phyloP scores from a whole-genome alignment of 1,140 invertebrate genomes.

The Ladona fulva region DNA sequence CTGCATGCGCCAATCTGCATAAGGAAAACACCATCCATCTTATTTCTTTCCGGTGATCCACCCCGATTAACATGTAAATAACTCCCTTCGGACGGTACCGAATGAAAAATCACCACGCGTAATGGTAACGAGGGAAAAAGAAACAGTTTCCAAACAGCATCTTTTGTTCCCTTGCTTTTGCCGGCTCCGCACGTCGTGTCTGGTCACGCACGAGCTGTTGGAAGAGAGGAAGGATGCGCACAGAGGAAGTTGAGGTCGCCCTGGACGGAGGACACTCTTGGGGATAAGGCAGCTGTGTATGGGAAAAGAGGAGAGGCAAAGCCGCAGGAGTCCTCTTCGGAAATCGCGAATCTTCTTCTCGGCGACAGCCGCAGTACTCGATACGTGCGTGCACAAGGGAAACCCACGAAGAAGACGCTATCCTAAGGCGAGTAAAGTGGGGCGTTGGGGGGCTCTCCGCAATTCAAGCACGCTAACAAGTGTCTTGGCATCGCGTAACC shows the following conservation, averaged over 20 bases:
- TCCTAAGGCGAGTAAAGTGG: background rate
- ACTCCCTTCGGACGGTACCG: too few species aligned
- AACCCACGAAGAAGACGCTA: background rate
- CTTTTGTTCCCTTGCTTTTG: too few species aligned
- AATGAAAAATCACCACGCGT: too few species aligned
- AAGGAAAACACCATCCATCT: too few species aligned
- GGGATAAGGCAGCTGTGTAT: background rate
- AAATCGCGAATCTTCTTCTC: background rate
- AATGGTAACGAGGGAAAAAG: too few species aligned
- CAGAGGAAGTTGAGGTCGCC: background rate
- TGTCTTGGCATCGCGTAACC: background rate
- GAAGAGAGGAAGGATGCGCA: too few species aligned
- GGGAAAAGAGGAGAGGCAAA: background rate
- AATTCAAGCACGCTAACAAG: background rate
- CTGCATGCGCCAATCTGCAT: too few species aligned
- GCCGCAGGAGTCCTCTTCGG: background rate
- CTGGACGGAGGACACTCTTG: background rate
- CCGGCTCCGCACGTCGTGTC: too few species aligned
- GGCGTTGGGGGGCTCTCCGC: background rate
- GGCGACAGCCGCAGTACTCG: background rate
- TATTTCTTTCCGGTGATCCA: too few species aligned
- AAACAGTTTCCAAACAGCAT: too few species aligned
- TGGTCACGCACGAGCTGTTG: too few species aligned
- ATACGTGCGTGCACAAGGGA: background rate
- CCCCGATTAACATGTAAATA: too few species aligned